Percentiles rank a stretch among this genome's conserved stretches.
Evolutionary conservation across 2,888 invertebrate genomes (phyloP).

Genomic region (Ceraclea dissimilis): DNA sequence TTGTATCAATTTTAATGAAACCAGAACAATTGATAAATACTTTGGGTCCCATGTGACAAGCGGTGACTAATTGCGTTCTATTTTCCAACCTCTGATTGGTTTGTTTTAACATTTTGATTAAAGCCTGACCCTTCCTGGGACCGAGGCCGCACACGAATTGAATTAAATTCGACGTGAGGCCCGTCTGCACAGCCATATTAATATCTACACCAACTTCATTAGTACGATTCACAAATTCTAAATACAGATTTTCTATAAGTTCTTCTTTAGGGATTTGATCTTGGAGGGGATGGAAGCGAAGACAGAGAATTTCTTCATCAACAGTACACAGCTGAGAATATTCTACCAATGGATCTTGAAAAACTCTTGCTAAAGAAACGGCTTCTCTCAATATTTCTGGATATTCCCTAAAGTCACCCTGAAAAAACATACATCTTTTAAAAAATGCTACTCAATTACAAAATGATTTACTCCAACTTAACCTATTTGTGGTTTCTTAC

Average conservation of each 20-base stretch:
- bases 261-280: constrained; percentile 80
- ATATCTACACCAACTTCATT: constrained; percentile 98
- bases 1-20: constrained; percentile 97
- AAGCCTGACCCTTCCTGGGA: constrained; percentile 84
- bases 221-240: constrained; percentile 90
- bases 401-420: constrained; percentile 86
- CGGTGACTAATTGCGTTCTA: constrained; percentile 88
- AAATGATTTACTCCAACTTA: too few species aligned
- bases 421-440: constrained; percentile 24
- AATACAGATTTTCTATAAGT: constrained; percentile 71
- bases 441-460: too few species aligned
- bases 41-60: constrained; percentile 96
- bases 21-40: constrained; percentile 99
- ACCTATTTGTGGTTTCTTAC: constrained; percentile 33
- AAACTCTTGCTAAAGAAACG: constrained; percentile 80
- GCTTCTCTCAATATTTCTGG: constrained; percentile 87
- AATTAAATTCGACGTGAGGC: constrained; percentile 79
- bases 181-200: constrained; percentile 83
- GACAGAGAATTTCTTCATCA: constrained; percentile 93
- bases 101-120: constrained; percentile 81
- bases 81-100: constrained; percentile 90
- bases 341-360: constrained; percentile 95
- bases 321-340: constrained; percentile 92
- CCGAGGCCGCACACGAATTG: constrained; percentile 98
- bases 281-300: constrained; percentile 83